A percentile compares a stretch with the other conserved stretches of the same genome.
Conservation (phyloP, 2,888 invertebrate genomes). For the Leptopilina myrica region DNA sequence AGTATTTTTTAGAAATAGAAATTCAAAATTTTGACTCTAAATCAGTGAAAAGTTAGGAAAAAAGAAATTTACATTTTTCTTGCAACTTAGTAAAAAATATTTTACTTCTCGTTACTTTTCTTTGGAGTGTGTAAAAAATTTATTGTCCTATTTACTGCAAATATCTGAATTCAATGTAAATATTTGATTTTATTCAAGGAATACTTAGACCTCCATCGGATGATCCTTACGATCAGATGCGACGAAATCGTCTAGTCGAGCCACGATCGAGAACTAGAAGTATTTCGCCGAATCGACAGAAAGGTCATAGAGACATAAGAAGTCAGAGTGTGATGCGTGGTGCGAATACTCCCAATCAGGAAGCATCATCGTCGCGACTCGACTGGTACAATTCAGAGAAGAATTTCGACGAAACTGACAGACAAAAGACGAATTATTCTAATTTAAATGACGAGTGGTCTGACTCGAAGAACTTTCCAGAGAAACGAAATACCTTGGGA, state of each 20-base stretch:
- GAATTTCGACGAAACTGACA: constrained; percentile 44
- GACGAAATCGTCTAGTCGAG: constrained; percentile 85
- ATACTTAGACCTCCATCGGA: constrained; percentile 70
- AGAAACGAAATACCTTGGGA: constrained; percentile 51
- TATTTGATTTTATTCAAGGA: constrained; percentile 58
- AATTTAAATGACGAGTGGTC: constrained; percentile 39
- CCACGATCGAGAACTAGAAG: constrained; percentile 78
- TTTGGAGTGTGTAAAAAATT: too few species aligned
- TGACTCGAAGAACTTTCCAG: constrained; percentile 45
- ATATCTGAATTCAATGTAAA: neutral
- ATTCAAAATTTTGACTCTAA: neutral
- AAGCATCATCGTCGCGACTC: constrained; percentile 62
- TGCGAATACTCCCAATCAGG: constrained; percentile 54
- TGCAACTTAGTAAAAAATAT: too few species aligned
- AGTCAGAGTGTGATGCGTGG: constrained; percentile 75
- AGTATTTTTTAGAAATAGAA: too few species aligned
- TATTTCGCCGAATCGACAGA: constrained; percentile 72
- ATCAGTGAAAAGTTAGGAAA: too few species aligned
- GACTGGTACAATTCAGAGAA: constrained; percentile 69
- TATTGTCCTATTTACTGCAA: too few species aligned
- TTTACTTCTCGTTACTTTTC: too few species aligned
- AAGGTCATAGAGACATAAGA: constrained; percentile 71
- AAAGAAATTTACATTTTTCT: too few species aligned
- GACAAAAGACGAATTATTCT: constrained; percentile 16
- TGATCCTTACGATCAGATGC: constrained; percentile 90